Base-by-base conservation (phyloP, 1,140 invertebrate genomes). In the Ceratoteleas bidentatus region DNA sequence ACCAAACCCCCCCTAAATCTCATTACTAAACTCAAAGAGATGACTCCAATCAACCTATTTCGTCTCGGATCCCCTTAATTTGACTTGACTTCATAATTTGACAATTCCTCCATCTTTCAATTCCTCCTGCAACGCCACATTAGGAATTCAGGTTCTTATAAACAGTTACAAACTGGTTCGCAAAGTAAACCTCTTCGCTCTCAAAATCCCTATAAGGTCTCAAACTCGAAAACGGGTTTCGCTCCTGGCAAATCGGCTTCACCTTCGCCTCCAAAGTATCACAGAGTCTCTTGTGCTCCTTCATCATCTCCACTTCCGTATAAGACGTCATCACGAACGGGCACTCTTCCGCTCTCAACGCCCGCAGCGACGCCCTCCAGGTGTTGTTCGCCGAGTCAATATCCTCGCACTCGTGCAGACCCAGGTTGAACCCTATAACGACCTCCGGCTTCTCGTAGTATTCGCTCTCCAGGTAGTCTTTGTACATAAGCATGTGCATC, bases 121-220 rank as follows among this genome's bases (percentile, higher is more conserved):
- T 16, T 24, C 3, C 49, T 0, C 2, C 4, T 49, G 10, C n/a
- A 49, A 50, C 16, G 53, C 43, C 47, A 58, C 10, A 33, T 83
- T 70, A 83, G 9, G 58, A 65, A 32, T 61, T n/a, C 10, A 87
- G 83, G 65, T 86, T 84, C 9, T 72, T 38, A 62, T 89, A 91
- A 57, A 89, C 78, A 57, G 83, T 84, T 36, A 91, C 6, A 73
- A 84, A 88, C 14, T 89, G 84, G 84, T 91, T 90, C 40, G 85
- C 85, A 78, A 88, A 89, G 64, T 79, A 89, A 52, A 89, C 68
- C 0, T 68, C 75, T 34, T 87, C 87, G 16, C 52, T 82, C 43
- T 87, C 87, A 78, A 86, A 87, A 78, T 88, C 86, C 74, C 89
- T 87, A 38, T 86, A 81, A 3, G 88, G 88, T 76, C 86, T 85